Base-by-base conservation (phyloP, 1,140 invertebrate species). In the Drosophila setifemur region DNA sequence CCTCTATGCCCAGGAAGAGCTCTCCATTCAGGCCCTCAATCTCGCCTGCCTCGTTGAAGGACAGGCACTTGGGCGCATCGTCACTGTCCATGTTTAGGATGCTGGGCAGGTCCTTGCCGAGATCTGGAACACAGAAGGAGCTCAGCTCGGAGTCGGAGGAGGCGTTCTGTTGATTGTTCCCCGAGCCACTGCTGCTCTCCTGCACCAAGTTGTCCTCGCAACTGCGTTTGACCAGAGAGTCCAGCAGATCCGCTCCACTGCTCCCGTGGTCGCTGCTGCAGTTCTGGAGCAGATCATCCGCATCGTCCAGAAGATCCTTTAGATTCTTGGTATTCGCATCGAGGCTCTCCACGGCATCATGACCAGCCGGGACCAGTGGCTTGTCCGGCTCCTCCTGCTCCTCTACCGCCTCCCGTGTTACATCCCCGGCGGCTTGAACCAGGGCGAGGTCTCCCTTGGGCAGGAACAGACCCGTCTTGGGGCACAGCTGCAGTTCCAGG, bases 201-300 rank as follows among this genome's bases (percentile, higher is more conserved):
- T 78, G 68, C 33, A 73, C 70, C 4, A 83, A 91, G 67, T 93
- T 92, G 58, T 93, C 92, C 69, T 93, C 92, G 68, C 92, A 93
- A 47, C 92, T 92, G 54, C 92, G 92, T 72, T 93, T 92, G 6
- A 93, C 92, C 26, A 93, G 81, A 0, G 92, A 93, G 66, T 93
- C 92, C 1, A 93, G 87, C 37, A 93, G 71, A 19, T 92, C 92
- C 12, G 89, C 79, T 4, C 89, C 90, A 40, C 64, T 88, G 58
- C 90, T 91, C 9, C 88, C 90, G 57, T 92, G 92, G 42, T 93
- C 92, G 55, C 92, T 92, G 21, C 91, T 91, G 29, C 92, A 92
- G 33, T 91, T 91, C n/a, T 92, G 87, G 39, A 92, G 90, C 11
- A 91, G 54, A 47, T 83, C 91, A 44, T 91, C 90, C 5, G 85